These are phyloP conservation scores for Festucalex cinctus DNA, from an alignment of 2,113 vertebrate genomes.

Conservation along the genomic window DNA sequence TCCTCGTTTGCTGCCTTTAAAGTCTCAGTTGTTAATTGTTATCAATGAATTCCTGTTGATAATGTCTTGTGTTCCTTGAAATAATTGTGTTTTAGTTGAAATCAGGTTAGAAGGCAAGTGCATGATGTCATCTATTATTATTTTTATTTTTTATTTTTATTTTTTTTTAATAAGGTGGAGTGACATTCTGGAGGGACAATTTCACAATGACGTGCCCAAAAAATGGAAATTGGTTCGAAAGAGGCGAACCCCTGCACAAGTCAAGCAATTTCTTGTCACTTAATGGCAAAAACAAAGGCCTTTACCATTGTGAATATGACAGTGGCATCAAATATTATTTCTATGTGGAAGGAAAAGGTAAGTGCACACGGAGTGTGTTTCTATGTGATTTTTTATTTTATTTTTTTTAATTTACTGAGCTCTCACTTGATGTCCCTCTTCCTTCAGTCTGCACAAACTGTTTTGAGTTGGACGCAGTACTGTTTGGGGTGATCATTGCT, in stretches of 20 bases:
- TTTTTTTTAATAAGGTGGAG: neutral
- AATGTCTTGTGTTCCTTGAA: neutral
- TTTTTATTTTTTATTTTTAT: too few relatives aligned
- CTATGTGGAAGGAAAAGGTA: slow-evolving; percentile 61
- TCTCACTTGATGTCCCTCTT: neutral
- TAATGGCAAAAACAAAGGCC: accelerated
- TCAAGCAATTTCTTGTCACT: accelerated
- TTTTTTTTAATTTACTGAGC: accelerated
- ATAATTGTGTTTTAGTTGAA: neutral
- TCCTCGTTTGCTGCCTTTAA: slow-evolving; percentile 1
- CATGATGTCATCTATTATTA: too few relatives aligned
- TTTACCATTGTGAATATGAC: accelerated
- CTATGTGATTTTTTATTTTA: accelerated
- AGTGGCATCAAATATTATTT: slow-evolving; percentile 11
- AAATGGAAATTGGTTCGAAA: accelerated
- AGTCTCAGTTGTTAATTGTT: accelerated
- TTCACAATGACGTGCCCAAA: slow-evolving; percentile 27
- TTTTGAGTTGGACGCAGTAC: neutral
- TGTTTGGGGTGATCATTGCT: accelerated
- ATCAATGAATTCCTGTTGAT: neutral
- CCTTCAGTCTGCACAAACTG: slow-evolving; percentile 60
- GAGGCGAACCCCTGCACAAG: accelerated
- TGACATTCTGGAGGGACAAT: accelerated
- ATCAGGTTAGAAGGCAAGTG: neutral
- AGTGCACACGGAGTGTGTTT: slow-evolving; percentile 10